phyloP scores from a whole-genome alignment of 2,113 vertebrate genomes.

The Dissostichus mawsoni region DNA sequence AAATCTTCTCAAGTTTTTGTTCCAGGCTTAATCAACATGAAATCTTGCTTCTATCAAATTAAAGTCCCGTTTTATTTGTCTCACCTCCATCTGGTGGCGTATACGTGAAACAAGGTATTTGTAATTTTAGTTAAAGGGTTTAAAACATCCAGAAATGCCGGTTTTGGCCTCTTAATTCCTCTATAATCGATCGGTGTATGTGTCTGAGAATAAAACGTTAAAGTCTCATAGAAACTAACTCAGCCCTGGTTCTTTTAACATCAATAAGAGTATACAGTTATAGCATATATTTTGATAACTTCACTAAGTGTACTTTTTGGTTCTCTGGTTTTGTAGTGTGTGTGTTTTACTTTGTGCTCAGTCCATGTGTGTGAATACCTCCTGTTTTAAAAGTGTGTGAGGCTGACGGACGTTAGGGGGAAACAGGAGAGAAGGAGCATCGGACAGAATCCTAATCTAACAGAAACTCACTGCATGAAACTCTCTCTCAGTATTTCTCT shows the following conservation, averaged over 20 bases:
- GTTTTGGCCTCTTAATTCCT: too few species aligned
- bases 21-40: neutral
- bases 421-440: constrained; percentile 54
- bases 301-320: constrained; percentile 79
- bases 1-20: neutral
- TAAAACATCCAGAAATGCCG: neutral
- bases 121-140: neutral
- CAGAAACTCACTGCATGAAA: constrained; percentile 76
- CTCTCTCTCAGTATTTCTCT: constrained; percentile 67
- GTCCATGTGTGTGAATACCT: constrained; percentile 49
- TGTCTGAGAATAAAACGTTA: constrained; percentile 42
- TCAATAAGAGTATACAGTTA: constrained; percentile 47
- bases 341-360: constrained; percentile 36
- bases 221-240: constrained; percentile 34
- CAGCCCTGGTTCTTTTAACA: constrained; percentile 51
- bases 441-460: constrained; percentile 46
- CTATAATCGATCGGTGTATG: constrained; percentile 25
- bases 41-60: neutral
- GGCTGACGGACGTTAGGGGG: constrained; percentile 18
- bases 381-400: constrained; percentile 48
- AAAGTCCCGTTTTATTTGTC: neutral
- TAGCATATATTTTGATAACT: constrained; percentile 82
- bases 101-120: neutral
- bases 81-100: too few species aligned
- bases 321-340: constrained; percentile 66